A percentile compares a stretch with the other conserved stretches of the same genome.
phyloP scores from a whole-genome alignment of 1,140 invertebrate species.

The Eubasilissa regina region DNA sequence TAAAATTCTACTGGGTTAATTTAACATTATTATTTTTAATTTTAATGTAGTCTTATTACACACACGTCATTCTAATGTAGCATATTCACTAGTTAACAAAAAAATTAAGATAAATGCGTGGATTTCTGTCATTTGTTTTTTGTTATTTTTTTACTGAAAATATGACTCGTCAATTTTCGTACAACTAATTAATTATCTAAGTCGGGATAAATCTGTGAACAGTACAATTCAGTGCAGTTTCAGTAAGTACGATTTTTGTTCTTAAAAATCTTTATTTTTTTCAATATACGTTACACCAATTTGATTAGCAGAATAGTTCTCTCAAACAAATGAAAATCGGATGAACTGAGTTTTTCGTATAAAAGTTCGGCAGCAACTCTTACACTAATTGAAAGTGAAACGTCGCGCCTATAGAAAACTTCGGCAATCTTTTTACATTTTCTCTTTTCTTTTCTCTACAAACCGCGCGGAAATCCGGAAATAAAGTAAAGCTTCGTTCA shows the following conservation, averaged over 20 bases:
- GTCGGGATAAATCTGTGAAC: no score
- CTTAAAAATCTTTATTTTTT: neutral
- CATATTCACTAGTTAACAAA: no score
- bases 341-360: conserved; percentile 1
- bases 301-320: conserved; percentile 5
- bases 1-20: no score
- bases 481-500: conserved; percentile 6
- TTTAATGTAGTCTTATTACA: no score
- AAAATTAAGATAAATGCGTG: no score
- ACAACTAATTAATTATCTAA: no score
- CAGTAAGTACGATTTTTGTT: neutral
- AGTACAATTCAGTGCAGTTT: no score
- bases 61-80: no score
- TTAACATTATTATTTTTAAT: no score
- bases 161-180: no score
- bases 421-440: conserved; percentile 31
- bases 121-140: no score
- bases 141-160: no score
- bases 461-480: conserved; percentile 13
- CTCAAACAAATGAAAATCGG: conserved; percentile 19
- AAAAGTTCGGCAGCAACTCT: conserved; percentile 31
- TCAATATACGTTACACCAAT: neutral
- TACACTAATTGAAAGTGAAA: conserved; percentile 50
- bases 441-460: conserved; percentile 18
- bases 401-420: conserved; percentile 31